These are phyloP conservation scores for Oreochromis spilurus DNA, from an alignment of 2,113 vertebrate genomes.

Conservation along the genomic window DNA sequence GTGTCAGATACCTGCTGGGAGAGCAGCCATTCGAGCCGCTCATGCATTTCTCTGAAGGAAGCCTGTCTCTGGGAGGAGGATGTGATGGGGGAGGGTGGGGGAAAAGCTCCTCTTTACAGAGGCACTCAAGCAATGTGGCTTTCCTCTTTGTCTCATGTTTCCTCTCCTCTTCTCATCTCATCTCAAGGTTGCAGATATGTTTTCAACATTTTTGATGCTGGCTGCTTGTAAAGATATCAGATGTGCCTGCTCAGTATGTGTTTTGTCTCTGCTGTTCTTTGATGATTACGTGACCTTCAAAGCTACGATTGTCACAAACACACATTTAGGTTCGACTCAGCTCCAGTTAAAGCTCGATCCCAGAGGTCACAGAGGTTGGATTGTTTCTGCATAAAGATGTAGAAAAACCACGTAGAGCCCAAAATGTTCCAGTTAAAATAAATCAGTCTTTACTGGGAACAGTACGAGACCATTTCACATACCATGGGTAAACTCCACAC, in stretches of 20 bases:
- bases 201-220: not conserved
- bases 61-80: not conserved
- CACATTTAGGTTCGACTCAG: not conserved
- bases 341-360: not conserved
- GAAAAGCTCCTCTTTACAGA: constrained; percentile 1
- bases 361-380: not conserved
- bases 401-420: not conserved
- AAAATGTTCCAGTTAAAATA: not conserved
- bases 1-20: constrained; percentile 7
- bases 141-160: constrained; percentile 1
- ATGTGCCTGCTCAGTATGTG: not conserved
- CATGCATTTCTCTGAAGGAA: not conserved
- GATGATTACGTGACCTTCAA: not conserved
- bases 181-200: not conserved
- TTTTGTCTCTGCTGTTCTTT: not conserved
- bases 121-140: not conserved
- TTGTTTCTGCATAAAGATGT: not conserved
- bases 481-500: not conserved
- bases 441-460: not conserved
- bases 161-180: not conserved
- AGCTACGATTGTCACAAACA: not conserved
- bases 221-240: not conserved
- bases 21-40: not conserved
- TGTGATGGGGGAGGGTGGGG: not conserved
- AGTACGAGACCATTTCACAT: not conserved